Evolutionary conservation across 2,113 vertebrate species (phyloP).

Genomic region (Equus quagga): DNA sequence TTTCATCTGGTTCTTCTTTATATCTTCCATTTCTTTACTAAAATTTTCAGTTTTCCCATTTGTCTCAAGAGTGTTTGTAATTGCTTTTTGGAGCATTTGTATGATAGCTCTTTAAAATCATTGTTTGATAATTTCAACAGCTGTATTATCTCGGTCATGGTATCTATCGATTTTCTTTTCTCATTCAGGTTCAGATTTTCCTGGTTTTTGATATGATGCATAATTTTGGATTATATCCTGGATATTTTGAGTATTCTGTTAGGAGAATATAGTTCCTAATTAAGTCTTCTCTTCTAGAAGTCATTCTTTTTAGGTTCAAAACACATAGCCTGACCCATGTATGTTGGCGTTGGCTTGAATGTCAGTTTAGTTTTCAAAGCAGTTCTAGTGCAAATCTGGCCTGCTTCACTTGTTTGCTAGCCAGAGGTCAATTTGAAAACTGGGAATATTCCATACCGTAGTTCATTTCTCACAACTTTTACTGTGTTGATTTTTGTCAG

Average conservation of each 20-base stretch:
- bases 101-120: not conserved
- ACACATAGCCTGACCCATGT: not conserved
- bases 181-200: not conserved
- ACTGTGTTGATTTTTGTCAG: not conserved
- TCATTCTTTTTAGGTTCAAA: not conserved
- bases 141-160: not conserved
- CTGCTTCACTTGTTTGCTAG: not conserved
- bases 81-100: not conserved
- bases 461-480: not conserved
- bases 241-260: not conserved
- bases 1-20: not conserved
- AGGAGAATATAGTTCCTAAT: not conserved
- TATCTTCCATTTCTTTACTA: not conserved
- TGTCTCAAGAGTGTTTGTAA: not conserved
- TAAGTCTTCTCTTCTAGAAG: not conserved
- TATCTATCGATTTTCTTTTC: not conserved
- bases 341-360: not conserved
- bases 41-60: not conserved
- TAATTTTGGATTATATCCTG: not conserved
- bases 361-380: not conserved
- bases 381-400: not conserved
- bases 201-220: not conserved
- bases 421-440: not conserved
- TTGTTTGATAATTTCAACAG: not conserved
- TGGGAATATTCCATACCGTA: not conserved